Conservation (phyloP, 2,888 invertebrate species). For the Encarsia formosa region DNA sequence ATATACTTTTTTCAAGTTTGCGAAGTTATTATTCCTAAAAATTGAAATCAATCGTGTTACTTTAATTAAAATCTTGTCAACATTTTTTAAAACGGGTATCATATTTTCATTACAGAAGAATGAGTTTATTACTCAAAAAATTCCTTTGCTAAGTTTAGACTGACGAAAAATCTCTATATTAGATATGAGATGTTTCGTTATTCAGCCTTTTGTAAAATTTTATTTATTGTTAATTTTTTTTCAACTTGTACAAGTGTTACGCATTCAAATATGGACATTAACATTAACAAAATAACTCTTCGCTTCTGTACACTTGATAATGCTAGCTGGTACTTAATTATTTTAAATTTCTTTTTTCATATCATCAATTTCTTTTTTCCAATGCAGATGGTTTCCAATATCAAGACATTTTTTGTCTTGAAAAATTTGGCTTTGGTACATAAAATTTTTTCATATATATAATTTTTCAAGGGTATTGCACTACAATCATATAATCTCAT, state of each 20-base stretch:
- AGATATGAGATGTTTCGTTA: constrained; percentile 13
- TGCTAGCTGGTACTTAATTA: constrained; percentile 29
- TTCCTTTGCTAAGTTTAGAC: constrained; percentile 18
- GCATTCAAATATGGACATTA: constrained; percentile 34
- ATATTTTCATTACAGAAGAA: constrained; percentile 6
- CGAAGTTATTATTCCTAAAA: constrained; percentile 9
- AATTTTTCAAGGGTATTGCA: no score
- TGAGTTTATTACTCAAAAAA: constrained; percentile 12
- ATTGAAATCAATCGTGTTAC: neutral
- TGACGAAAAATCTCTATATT: constrained; percentile 18
- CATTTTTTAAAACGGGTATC: no score
- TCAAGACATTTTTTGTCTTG: no score
- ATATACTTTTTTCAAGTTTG: constrained; percentile 16
- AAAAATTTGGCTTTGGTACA: no score
- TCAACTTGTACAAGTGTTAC: no score
- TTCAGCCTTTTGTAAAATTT: constrained; percentile 25
- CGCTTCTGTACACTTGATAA: constrained; percentile 33
- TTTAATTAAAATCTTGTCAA: no score
- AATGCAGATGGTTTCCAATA: no score
- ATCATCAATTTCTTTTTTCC: neutral
- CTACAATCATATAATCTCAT: no score
- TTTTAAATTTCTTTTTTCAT: constrained; percentile 14
- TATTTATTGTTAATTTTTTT: no score
- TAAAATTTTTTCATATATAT: no score
- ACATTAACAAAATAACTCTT: constrained; percentile 40